Conservation (phyloP, 30 jellyfish, hydroid and myxozoan genomes). For the Pseudorhiza aurosa region DNA sequence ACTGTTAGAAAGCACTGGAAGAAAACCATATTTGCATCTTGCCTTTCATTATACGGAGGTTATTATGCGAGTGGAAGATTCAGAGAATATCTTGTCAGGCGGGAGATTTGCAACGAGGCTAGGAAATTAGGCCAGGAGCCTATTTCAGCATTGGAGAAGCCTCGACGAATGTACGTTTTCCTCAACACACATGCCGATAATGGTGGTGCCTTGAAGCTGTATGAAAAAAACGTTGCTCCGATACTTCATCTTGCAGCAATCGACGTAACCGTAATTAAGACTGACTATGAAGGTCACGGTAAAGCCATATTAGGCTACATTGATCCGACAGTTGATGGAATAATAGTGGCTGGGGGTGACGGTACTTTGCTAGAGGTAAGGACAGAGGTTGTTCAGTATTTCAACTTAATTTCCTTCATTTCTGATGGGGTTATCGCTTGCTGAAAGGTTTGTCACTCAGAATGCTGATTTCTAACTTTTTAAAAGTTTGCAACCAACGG, state of each 20-base stretch:
- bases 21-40: constrained; percentile 62
- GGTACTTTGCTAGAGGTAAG: constrained; percentile 88
- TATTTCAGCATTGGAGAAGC: constrained; percentile 68
- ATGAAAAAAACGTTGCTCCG: constrained; percentile 92
- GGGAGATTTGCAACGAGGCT: constrained; percentile 66
- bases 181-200: constrained; percentile 69
- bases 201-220: constrained; percentile 76
- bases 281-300: constrained; percentile 96
- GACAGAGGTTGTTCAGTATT: too few relatives aligned
- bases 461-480: too few relatives aligned
- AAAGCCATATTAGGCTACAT: constrained; percentile 77
- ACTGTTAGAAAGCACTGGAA: constrained; percentile 64
- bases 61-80: constrained; percentile 46
- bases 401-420: too few relatives aligned
- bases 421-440: too few relatives aligned
- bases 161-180: constrained; percentile 77
- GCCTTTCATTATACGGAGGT: constrained; percentile 55
- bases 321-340: constrained; percentile 91
- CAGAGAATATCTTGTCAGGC: constrained; percentile 63
- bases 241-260: constrained; percentile 86
- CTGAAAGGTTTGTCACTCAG: too few relatives aligned
- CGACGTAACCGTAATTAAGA: constrained; percentile 88
- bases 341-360: constrained; percentile 97
- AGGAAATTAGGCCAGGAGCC: constrained; percentile 61
- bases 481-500: too few relatives aligned